Evolutionary conservation across 2,113 vertebrate species (phyloP).

Genomic region (Nothocercus nigrocapillus): DNA sequence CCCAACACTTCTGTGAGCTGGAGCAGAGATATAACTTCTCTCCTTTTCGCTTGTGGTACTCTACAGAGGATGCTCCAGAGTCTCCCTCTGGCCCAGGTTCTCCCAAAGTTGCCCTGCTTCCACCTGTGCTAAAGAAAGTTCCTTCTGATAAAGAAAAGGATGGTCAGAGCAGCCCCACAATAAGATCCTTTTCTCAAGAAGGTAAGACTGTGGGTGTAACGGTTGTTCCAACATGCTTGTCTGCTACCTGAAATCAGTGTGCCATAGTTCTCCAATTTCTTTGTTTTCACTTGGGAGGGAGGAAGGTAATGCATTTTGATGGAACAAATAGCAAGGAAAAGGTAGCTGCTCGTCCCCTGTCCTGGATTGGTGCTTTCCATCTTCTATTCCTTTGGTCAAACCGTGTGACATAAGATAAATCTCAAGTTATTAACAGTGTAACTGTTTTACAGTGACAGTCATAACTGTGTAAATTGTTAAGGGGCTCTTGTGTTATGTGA

Average conservation of each 20-base stretch:
- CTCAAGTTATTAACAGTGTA: not conserved
- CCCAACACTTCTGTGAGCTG: not conserved
- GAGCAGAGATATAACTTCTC: not conserved
- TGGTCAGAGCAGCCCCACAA: constrained; percentile 78
- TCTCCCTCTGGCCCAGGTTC: constrained; percentile 82
- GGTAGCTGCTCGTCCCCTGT: not conserved
- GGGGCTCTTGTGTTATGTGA: not conserved
- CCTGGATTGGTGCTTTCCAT: not conserved
- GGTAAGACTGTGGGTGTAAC: constrained; percentile 74
- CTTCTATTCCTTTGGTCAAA: not conserved
- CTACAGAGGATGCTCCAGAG: constrained; percentile 86
- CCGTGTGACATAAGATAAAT: not conserved
- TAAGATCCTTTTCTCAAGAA: constrained; percentile 85
- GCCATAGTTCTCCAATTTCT: not conserved
- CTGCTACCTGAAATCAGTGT: not conserved
- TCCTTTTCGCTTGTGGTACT: not conserved
- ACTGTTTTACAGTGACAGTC: not conserved
- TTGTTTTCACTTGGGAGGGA: not conserved
- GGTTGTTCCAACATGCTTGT: not conserved
- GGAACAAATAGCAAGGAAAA: not conserved
- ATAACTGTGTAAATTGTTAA: not conserved
- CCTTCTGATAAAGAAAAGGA: constrained; percentile 90
- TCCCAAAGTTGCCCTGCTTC: constrained; percentile 81
- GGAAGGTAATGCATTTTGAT: not conserved
- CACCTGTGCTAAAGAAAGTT: constrained; percentile 82